Evolutionary conservation across 2,113 vertebrate genomes (phyloP).

Genomic region (Isurus oxyrinchus): DNA sequence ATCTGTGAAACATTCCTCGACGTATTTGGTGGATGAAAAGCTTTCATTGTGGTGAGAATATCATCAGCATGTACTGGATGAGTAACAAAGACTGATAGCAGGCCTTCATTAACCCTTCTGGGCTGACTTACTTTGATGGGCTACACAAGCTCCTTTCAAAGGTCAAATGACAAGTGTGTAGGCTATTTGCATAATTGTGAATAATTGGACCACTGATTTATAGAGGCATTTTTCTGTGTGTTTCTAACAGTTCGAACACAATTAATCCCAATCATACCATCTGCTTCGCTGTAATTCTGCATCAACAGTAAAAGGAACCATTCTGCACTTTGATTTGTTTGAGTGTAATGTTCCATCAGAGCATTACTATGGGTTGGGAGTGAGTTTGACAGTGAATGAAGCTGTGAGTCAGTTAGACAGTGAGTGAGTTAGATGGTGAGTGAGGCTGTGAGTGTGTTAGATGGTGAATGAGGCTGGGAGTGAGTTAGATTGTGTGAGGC

Average conservation of each 20-base stretch:
- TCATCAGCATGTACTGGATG: neutral
- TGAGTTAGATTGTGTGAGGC: too few species aligned
- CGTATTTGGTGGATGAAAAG: neutral
- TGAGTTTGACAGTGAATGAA: too few species aligned
- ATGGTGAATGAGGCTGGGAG: too few species aligned
- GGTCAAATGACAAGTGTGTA: conserved; percentile 10
- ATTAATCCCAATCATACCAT: conserved; percentile 19
- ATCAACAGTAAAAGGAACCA: neutral
- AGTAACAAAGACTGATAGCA: conserved; percentile 19
- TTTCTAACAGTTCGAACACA: neutral
- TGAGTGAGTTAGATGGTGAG: neutral
- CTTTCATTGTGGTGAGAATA: conserved; percentile 7
- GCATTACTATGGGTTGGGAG: neutral
- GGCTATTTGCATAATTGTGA: conserved; percentile 27
- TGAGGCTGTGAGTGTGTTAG: neutral
- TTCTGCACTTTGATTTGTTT: conserved; percentile 3
- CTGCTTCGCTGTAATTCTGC: conserved; percentile 16
- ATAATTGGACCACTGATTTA: conserved; percentile 14
- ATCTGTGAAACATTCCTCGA: conserved; percentile 12
- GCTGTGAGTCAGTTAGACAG: neutral
- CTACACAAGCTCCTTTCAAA: neutral
- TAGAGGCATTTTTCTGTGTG: neutral
- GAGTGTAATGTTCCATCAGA: neutral
- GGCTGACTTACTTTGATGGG: neutral
- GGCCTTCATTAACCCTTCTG: neutral